Evolutionary conservation across 2,888 invertebrate genomes (phyloP).

Genomic region (Prenolepis imparis): DNA sequence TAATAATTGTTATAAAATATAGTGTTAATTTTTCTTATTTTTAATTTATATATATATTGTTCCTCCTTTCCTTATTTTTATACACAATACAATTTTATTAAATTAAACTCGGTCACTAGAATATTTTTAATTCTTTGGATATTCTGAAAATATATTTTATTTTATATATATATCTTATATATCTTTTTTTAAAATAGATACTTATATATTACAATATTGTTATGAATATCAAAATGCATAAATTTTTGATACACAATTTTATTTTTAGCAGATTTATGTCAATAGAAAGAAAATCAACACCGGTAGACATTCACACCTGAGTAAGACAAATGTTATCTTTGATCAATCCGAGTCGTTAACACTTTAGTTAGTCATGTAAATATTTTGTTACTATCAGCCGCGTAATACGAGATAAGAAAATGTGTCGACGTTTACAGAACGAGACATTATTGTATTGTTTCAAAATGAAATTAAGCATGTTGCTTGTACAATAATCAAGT

Average conservation of each 20-base stretch:
- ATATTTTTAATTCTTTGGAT: background rate
- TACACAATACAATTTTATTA: background rate
- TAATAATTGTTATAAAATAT: background rate
- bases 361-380: slow-evolving; percentile 22
- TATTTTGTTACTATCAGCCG: slow-evolving; percentile 44
- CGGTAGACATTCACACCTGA: slow-evolving; percentile 56
- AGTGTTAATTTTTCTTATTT: background rate
- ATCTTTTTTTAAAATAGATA: background rate
- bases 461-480: background rate
- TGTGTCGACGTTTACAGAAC: background rate
- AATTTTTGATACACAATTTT: slow-evolving; percentile 7
- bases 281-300: slow-evolving; percentile 39
- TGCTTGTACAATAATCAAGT: background rate
- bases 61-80: background rate
- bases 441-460: slow-evolving; percentile 16
- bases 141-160: background rate
- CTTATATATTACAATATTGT: background rate
- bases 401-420: slow-evolving; percentile 24
- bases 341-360: slow-evolving; percentile 58
- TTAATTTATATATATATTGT: background rate
- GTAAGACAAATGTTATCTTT: slow-evolving; percentile 66
- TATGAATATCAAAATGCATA: slow-evolving; percentile 11
- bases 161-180: background rate
- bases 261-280: background rate
- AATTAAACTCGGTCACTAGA: background rate